Evolutionary conservation across 2,797 vertebrate genomes (phyloP), one percentile per base, ranked within the genome.

Genomic region (Galaxias olidus): DNA sequence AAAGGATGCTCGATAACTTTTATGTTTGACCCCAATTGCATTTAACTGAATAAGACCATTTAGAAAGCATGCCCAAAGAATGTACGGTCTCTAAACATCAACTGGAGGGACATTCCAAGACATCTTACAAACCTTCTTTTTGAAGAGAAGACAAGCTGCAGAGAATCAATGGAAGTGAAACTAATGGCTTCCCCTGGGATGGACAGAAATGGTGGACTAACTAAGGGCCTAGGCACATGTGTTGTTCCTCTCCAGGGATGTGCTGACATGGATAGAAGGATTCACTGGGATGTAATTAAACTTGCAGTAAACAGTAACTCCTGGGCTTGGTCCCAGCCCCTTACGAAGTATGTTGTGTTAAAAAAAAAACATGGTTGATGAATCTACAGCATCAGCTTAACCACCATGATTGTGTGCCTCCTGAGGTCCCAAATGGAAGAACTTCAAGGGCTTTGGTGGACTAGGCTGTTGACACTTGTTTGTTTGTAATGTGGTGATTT

Each of bases 171-270:
- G 63, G 10, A 43, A 42, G 30, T 53, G 61, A 63, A 14, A 40
- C 63, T 50, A 58, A 58, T 65, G 54, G 47, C 46, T 7, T 58
- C 63, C 53, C 53, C n/a, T 40, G 63, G 53, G 63, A 64, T 10
- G 1, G 20, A 17, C 19, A 40, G 10, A 48, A 43, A 65, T 17
- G 30, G 45, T 8, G 18, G 42, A 59, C 30, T 30, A 53, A 44
- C 52, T 64, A 54, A 46, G 53, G n/a, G 44, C 40, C 15, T 19
- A 10, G 18, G 42, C 46, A 41, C 14, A 49, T 43, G 15, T 62
- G 41, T 63, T 54, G 18, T 10, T 30, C 9, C 13, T 62, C 49
- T 62, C 60, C 42, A 13, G 44, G 44, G 43, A 20, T 30, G 11
- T 15, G 15, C 40, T 15, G 41, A 17, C 55, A 46, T 45, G 57